These are phyloP conservation scores for Pasiphila rectangulata DNA, from an alignment of 2,888 invertebrate species.

Conservation along the genomic window DNA sequence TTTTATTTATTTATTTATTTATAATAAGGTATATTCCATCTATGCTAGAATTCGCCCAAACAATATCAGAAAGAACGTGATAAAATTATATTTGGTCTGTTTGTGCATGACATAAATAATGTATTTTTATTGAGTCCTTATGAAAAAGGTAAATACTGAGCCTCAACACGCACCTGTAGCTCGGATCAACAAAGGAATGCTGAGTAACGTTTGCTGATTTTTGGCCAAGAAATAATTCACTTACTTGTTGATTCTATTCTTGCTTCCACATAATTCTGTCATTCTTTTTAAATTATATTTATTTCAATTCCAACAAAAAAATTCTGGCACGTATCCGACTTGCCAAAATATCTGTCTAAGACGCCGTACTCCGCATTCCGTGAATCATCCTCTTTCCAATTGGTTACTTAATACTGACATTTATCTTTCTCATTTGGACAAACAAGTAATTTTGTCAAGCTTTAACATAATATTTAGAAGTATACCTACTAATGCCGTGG, in stretches of 20 bases:
- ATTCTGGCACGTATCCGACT: slow-evolving; percentile 36
- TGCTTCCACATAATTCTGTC: slow-evolving; percentile 42
- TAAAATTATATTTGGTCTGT: background rate
- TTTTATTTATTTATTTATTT: too few relatives aligned
- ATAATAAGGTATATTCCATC: too few relatives aligned
- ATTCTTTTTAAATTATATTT: slow-evolving; percentile 56
- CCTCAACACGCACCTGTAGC: slow-evolving; percentile 61
- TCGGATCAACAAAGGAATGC: slow-evolving; percentile 61
- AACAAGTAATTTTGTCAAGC: too few relatives aligned
- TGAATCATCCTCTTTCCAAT: background rate
- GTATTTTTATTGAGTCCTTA: slow-evolving; percentile 39
- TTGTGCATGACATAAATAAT: background rate
- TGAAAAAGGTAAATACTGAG: slow-evolving; percentile 57
- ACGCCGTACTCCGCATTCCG: background rate
- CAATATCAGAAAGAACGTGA: background rate
- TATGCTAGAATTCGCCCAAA: too few relatives aligned
- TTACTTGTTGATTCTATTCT: slow-evolving; percentile 71
- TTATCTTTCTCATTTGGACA: slow-evolving; percentile 7
- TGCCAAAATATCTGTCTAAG: background rate
- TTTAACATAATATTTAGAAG: too few relatives aligned
- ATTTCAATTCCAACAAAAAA: slow-evolving; percentile 46
- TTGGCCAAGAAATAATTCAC: slow-evolving; percentile 73
- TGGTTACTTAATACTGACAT: background rate
- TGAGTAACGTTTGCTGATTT: slow-evolving; percentile 68
- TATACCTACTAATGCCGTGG: too few relatives aligned